Base-by-base conservation (phyloP, 1,140 invertebrate species). In the Aphis gossypii region DNA sequence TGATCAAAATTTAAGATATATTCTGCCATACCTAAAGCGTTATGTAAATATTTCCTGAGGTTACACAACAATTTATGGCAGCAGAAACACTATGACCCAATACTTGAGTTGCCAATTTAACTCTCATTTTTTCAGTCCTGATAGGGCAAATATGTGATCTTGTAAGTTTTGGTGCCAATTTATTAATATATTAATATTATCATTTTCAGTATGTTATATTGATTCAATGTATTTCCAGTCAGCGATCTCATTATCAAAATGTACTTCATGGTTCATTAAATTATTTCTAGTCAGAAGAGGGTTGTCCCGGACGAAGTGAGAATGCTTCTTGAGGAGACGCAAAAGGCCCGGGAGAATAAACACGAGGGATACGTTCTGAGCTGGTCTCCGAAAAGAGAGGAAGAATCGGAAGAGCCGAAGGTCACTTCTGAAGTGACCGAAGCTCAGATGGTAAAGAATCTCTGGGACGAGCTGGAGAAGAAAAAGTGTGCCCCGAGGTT, bases 261-360 rank as follows among this genome's bases (percentile, higher is more conserved):
- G n/a, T 83, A 83, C 76, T 35, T 83, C 35, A 83, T 83, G 76
- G 14, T 41, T 83, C n/a, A 83, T 83, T 83, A 83, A 83, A 38
- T 83, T 83, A 83, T 83, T 83, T 21, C 76, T 83, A 35, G 76
- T n/a, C n/a, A n/a, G n/a, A n/a, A n/a, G n/a, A n/a, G n/a, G n/a
- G n/a, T n/a, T n/a, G n/a, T n/a, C n/a, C n/a, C n/a, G n/a, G n/a
- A n/a, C n/a, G n/a, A 51, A 3, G 51, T 51, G 1, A 51, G 20
- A 51, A 51, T 51, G 2, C 51, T 51, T 4, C 51, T 51, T 3
- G 51, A 51, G 20, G 51, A 51, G 14, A 51, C 51, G 0, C 1
- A 51, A 14, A 51, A 20, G 14, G 51, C 14, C 14, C 14, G 3
- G 20, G 20, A 51, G 14, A 51, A 51, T 0, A 48, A 48, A 2